A percentile compares a stretch with the other conserved stretches of the same genome.
These are phyloP conservation scores for Automeris io DNA, from an alignment of 2,888 invertebrate genomes.

Conservation along the genomic window DNA sequence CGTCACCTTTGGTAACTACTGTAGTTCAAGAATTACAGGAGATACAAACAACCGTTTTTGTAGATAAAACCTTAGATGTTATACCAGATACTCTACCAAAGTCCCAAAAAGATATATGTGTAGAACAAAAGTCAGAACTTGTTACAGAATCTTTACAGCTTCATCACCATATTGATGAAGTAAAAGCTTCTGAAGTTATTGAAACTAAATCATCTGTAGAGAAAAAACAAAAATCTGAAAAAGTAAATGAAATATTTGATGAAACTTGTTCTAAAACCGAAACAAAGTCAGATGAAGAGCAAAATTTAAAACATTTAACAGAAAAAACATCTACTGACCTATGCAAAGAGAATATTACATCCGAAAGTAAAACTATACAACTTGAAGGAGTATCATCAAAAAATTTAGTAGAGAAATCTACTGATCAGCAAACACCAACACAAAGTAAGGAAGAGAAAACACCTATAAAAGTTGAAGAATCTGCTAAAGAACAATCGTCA, in stretches of 20 bases:
- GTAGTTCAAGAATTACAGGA: neutral
- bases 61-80: neutral
- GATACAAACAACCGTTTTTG: neutral
- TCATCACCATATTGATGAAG: slow-evolving; percentile 10
- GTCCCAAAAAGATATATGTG: neutral
- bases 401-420: neutral
- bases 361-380: neutral
- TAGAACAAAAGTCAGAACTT: neutral
- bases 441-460: neutral
- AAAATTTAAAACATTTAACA: neutral
- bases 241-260: neutral
- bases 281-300: neutral
- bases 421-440: slow-evolving; percentile 7
- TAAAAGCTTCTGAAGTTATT: slow-evolving; percentile 11
- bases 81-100: neutral
- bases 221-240: neutral
- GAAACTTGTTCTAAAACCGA: neutral
- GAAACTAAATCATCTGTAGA: neutral
- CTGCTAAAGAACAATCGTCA: neutral
- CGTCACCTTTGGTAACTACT: neutral
- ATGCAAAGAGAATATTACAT: neutral
- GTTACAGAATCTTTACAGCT: neutral
- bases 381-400: neutral
- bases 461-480: neutral
- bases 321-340: slow-evolving; percentile 5